Base-by-base conservation (phyloP, 2,888 invertebrate species). In the Aphidius colemani region DNA sequence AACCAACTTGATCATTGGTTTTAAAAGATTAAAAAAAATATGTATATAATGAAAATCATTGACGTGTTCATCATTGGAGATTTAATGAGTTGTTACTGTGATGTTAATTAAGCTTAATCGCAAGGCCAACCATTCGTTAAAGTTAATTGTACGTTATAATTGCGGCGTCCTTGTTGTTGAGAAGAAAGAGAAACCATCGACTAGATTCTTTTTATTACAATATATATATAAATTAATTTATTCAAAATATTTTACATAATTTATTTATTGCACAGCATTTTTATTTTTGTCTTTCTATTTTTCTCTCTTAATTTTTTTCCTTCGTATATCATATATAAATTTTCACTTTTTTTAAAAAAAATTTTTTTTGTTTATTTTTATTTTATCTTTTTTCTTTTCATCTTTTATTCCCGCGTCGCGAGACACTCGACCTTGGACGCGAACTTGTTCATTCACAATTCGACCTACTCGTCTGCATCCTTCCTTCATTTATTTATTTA, bases 81-180 rank as follows among this genome's bases (percentile, higher is more conserved):
- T 78, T 79, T 77, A 76, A 77, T 76, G 77, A 78, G 76, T 79
- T 80, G 78, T 79, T 79, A 75, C 74, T 75, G 74, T 71, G 73
- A 75, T 78, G 74, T 75, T 81, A 80, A 80, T 80, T 78, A 79
- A 78, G 75, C 75, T 77, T 78, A 80, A 78, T 79, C 77, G 79
- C 80, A 77, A 80, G 79, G 79, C 77, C 79, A 78, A 70, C 60
- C 73, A 75, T 80, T 80, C 78, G 78, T 81, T 81, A 78, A 79
- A 80, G 76, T 79, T 80, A 79, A 80, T 79, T 80, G 80, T 76
- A 74, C 76, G 74, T 74, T 78, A 30, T 30, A 70, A 79, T 78
- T 78, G 75, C 76, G 71, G 70, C 69, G 70, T 71, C 72, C 72
- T 66, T 63, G 68, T 56, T 63, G 45, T 49, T 18, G 9, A 46